Base-by-base conservation (phyloP, 1,140 invertebrate genomes). In the Varroa destructor region DNA sequence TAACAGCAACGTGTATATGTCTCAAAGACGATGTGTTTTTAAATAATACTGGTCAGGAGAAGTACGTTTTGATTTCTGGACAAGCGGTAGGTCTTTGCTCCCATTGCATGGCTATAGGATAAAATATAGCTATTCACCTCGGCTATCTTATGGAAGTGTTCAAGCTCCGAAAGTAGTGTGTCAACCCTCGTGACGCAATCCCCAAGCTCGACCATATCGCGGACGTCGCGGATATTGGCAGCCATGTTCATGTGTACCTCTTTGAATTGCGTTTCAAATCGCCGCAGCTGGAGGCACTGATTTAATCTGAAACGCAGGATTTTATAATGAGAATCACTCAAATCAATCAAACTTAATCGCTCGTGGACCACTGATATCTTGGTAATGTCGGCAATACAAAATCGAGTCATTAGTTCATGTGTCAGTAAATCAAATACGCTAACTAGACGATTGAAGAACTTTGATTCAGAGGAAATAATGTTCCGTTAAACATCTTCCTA, bases 231-330 rank as follows among this genome's bases (percentile, higher is more conserved):
- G 14, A 82, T 75, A 71, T 81, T 78, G 10, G 76, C 75, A 61
- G 81, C 81, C 73, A 81, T 76, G 61, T 75, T 76, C 46, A 77
- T 79, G 78, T 84, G 80, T 51, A 92, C 83, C 77, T 91, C 87
- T 75, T 88, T 85, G 78, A 93, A 93, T 76, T 89, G 86, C 75
- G 89, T 87, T 78, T 93, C 91, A 78, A 97, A 97, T 76, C 88
- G 86, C 76, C 93, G 83, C 75, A 97, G 84, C 74, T 89, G 86
- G 71, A 97, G 81, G 81, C 91, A 94, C 77, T 93, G 89, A 74
- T 88, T 87, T 75, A 97, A 82, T 67, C 61, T 67, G 61, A 40
- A 67, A 67, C 40, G 40, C 8, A 8, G 46, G 8, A 51, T 51
- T 8, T 5, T 51, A 51, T 8, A 8, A 51, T 51, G 4, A 51